Conservation (phyloP, 2,797 vertebrate species). For the Benthosema pterotum region DNA sequence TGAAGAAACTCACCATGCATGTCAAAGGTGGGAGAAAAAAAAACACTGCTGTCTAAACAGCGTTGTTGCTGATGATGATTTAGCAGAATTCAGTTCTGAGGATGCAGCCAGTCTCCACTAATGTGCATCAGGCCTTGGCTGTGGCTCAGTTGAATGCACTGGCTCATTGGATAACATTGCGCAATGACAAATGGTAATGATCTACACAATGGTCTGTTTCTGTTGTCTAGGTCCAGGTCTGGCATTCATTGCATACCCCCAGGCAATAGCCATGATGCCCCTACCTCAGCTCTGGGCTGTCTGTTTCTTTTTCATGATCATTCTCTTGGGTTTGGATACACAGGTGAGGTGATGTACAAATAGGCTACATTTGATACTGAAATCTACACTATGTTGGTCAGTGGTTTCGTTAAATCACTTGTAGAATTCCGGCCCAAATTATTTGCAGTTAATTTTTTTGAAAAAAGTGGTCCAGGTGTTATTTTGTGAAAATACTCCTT, state of each 20-base stretch:
- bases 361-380: neutral
- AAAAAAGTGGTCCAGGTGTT: too few relatives aligned
- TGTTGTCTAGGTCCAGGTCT: constrained; percentile 88
- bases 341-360: constrained; percentile 74
- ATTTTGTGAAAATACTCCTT: too few relatives aligned
- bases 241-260: constrained; percentile 91
- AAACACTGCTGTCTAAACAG: too few relatives aligned
- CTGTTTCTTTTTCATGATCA: constrained; percentile 91
- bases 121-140: neutral
- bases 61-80: too few relatives aligned
- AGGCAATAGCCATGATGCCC: constrained; percentile 91
- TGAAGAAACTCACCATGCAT: too few relatives aligned
- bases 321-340: constrained; percentile 91
- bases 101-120: too few relatives aligned
- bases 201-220: neutral
- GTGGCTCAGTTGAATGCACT: neutral
- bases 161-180: too few relatives aligned
- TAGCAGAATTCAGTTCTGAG: too few relatives aligned
- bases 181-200: neutral
- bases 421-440: too few relatives aligned
- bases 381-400: neutral
- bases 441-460: too few relatives aligned
- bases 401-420: too few relatives aligned
- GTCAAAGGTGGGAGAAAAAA: too few relatives aligned
- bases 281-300: constrained; percentile 89